Conservation (phyloP, 2,113 vertebrate genomes). For the Panthera tigris region DNA sequence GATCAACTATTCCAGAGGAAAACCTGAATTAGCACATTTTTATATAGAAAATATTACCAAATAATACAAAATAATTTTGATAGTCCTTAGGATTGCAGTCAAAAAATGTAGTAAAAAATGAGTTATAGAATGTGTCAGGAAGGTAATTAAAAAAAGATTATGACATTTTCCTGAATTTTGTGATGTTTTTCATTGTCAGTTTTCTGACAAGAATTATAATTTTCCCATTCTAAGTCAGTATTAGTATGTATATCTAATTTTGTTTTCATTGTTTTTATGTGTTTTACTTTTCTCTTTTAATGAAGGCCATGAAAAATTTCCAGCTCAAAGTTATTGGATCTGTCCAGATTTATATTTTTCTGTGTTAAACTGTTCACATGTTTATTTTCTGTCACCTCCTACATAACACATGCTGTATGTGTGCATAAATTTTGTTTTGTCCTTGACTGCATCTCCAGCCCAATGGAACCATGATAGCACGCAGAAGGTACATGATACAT, state of each 20-base stretch:
- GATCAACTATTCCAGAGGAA: not conserved
- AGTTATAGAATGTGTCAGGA: not conserved
- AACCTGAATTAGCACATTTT: not conserved
- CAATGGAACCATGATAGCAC: not conserved
- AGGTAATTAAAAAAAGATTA: not conserved
- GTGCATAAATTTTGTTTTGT: not conserved
- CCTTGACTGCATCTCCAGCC: not conserved
- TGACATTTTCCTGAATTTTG: not conserved
- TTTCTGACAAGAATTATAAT: not conserved
- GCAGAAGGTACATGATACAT: not conserved
- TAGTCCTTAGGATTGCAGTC: not conserved
- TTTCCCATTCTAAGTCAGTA: not conserved
- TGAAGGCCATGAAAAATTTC: not conserved
- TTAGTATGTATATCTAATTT: not conserved
- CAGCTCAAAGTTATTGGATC: not conserved
- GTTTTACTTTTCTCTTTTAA: conserved; percentile 3
- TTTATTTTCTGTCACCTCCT: not conserved
- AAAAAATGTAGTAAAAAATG: not conserved
- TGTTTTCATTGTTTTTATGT: not conserved
- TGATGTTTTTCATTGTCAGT: not conserved
- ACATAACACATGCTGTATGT: not conserved
- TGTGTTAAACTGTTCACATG: not conserved
- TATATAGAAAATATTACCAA: not conserved
- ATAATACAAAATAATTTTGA: not conserved
- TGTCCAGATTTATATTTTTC: not conserved